phyloP scores from a whole-genome alignment of 1,140 invertebrate species.

The Drosophila santomea region DNA sequence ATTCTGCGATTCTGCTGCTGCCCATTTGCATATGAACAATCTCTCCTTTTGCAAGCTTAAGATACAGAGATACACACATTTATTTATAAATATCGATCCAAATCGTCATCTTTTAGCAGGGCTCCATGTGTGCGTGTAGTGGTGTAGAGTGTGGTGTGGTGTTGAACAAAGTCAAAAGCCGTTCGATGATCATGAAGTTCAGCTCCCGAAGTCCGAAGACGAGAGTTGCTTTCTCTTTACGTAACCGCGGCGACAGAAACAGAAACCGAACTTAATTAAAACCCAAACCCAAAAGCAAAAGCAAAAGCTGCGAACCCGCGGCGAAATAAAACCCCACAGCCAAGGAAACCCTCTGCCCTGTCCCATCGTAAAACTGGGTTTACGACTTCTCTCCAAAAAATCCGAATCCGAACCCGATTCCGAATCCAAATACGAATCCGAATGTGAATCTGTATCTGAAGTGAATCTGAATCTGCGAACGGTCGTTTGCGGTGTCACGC shows the following conservation, averaged over 20 bases:
- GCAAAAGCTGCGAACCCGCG: slow-evolving; percentile 59
- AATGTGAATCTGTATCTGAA: slow-evolving; percentile 16
- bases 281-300: slow-evolving; percentile 62
- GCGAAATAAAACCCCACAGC: slow-evolving; percentile 57
- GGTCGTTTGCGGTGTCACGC: slow-evolving; percentile 33
- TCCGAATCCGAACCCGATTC: slow-evolving; percentile 1
- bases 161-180: slow-evolving; percentile 81
- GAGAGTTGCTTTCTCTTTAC: slow-evolving; percentile 78
- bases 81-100: slow-evolving; percentile 21
- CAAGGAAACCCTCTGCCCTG: slow-evolving; percentile 52
- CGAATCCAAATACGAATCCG: neutral
- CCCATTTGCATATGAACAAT: slow-evolving; percentile 48
- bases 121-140: slow-evolving; percentile 23
- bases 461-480: slow-evolving; percentile 14
- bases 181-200: slow-evolving; percentile 81
- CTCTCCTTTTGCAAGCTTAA: slow-evolving; percentile 39
- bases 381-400: slow-evolving; percentile 26
- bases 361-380: slow-evolving; percentile 34
- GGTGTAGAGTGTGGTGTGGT: slow-evolving; percentile 43
- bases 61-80: neutral
- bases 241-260: slow-evolving; percentile 74
- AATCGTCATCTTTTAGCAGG: slow-evolving; percentile 51
- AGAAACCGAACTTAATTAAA: slow-evolving; percentile 75
- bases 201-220: slow-evolving; percentile 35
- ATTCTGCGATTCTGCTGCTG: slow-evolving; percentile 39